These are phyloP conservation scores for Maccullochella peelii DNA, from an alignment of 2,113 vertebrate species.

Conservation along the genomic window DNA sequence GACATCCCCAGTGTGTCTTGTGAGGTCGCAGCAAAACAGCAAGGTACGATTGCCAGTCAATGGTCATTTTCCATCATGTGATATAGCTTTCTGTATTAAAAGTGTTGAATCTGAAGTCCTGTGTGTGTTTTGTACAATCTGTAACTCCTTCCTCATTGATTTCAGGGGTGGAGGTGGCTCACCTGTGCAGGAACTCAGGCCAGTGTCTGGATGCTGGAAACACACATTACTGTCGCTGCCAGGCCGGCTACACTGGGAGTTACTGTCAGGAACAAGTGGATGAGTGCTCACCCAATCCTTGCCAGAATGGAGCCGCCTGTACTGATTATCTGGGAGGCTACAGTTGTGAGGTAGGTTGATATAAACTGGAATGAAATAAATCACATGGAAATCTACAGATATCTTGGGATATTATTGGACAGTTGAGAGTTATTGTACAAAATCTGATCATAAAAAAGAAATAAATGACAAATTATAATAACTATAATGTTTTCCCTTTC, in stretches of 20 bases:
- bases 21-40: constrained; percentile 92
- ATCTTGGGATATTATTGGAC: not conserved
- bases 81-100: not conserved
- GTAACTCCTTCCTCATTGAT: not conserved
- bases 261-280: constrained; percentile 98
- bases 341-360: constrained; percentile 90
- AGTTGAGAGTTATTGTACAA: not conserved
- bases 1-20: constrained; percentile 97
- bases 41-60: constrained; percentile 80
- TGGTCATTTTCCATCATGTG: not conserved
- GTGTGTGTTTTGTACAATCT: not conserved
- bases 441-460: not conserved
- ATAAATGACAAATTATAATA: not conserved
- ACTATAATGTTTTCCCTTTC: not conserved
- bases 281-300: constrained; percentile 95
- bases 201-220: constrained; percentile 92
- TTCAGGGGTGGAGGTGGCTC: constrained; percentile 87
- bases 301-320: constrained; percentile 96
- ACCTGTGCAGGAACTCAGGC: constrained; percentile 92
- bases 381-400: too few species aligned
- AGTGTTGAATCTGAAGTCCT: not conserved
- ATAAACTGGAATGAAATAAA: not conserved
- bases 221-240: constrained; percentile 96
- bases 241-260: constrained; percentile 95
- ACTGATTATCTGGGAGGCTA: constrained; percentile 97